Conservation (phyloP, 92 coral and sea anemone species). For the Metridium senile region DNA sequence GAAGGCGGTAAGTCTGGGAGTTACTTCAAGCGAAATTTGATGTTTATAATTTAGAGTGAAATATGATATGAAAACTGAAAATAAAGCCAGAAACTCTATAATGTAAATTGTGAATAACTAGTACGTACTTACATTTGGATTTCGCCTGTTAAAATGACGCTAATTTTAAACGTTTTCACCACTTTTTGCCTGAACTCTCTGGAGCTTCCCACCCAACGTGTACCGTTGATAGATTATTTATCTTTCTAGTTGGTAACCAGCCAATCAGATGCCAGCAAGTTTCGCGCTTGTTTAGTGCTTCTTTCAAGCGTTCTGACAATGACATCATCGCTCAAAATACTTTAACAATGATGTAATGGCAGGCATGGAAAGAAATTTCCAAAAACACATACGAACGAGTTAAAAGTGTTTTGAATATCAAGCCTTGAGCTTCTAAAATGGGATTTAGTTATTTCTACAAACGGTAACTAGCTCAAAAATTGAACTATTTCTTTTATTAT, state of each 20-base stretch:
- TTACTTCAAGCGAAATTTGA: background rate
- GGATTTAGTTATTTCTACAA: no score
- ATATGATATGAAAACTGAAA: no score
- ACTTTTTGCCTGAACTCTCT: background rate
- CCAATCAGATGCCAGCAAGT: slow-evolving; percentile 22
- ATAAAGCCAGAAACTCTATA: no score
- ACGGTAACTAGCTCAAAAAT: no score
- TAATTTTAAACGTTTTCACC: background rate
- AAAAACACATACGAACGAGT: no score
- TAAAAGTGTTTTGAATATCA: no score
- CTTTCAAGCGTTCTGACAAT: slow-evolving; percentile 46
- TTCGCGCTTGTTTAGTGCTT: slow-evolving; percentile 30
- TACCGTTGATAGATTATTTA: slow-evolving; percentile 23
- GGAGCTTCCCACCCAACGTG: slow-evolving; percentile 7
- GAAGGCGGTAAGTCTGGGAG: slow-evolving; percentile 7
- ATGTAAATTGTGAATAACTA: background rate
- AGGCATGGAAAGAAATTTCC: slow-evolving; percentile 7
- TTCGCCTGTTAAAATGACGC: background rate
- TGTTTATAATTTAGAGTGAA: background rate
- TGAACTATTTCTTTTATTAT: no score
- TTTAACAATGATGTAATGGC: slow-evolving; percentile 52
- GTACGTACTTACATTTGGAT: background rate
- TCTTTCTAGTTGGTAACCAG: slow-evolving; percentile 5
- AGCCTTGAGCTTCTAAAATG: background rate
- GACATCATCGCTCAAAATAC: slow-evolving; percentile 50